These are phyloP conservation scores for Sus scrofa DNA, from an alignment of 2,113 vertebrate genomes.

Conservation along the genomic window DNA sequence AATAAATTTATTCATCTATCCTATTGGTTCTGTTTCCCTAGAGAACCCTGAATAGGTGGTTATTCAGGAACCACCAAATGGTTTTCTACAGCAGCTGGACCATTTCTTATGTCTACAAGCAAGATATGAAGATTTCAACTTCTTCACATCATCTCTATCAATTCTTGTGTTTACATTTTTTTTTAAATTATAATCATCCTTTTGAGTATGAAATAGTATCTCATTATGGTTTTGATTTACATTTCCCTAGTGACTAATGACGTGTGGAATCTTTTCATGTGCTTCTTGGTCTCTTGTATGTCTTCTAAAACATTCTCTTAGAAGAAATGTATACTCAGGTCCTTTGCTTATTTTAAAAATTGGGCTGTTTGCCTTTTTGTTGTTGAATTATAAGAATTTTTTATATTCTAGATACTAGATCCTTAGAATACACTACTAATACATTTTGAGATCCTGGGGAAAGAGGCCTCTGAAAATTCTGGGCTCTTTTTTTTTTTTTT, in stretches of 20 bases:
- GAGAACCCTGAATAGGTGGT: not conserved
- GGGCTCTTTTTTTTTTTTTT: too few species aligned
- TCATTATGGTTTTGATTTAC: not conserved
- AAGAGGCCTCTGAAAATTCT: conserved; percentile 6
- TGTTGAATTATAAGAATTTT: not conserved
- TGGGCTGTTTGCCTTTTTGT: not conserved
- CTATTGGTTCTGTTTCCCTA: not conserved
- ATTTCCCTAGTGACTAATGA: not conserved
- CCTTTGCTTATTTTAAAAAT: not conserved
- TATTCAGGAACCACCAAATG: not conserved
- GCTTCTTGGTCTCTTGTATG: not conserved
- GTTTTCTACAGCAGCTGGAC: not conserved
- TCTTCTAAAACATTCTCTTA: not conserved
- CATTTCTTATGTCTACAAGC: not conserved
- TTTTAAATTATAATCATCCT: not conserved
- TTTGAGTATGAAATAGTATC: not conserved
- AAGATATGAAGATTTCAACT: not conserved
- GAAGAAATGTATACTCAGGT: not conserved
- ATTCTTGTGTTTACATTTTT: not conserved
- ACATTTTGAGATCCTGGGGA: conserved; percentile 1
- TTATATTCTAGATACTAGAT: not conserved
- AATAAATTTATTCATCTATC: not conserved
- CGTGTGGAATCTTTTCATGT: not conserved
- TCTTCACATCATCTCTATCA: not conserved
- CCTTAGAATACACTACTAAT: not conserved